These are phyloP conservation scores for Aselliscus stoliczkanus DNA, from an alignment of 2,797 vertebrate genomes.

Conservation along the genomic window DNA sequence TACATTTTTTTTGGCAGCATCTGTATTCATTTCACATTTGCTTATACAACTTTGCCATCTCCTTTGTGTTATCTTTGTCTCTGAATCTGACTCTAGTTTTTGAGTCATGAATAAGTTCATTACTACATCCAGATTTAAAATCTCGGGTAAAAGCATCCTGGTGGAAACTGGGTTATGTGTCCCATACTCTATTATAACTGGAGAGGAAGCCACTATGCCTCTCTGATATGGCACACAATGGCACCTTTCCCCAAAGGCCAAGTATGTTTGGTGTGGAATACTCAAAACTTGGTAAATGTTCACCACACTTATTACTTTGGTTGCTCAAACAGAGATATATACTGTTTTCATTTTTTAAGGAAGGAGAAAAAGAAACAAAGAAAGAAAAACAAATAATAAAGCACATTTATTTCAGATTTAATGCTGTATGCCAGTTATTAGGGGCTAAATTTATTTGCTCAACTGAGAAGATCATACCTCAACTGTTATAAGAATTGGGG, in stretches of 20 bases:
- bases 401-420: not conserved
- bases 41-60: not conserved
- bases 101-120: not conserved
- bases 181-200: not conserved
- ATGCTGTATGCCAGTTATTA: not conserved
- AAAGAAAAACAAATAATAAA: not conserved
- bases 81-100: not conserved
- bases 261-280: not conserved
- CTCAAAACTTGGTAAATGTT: not conserved
- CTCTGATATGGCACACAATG: not conserved
- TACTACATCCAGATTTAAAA: not conserved
- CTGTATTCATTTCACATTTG: not conserved
- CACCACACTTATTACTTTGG: not conserved
- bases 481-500: not conserved
- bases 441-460: not conserved
- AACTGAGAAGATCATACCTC: not conserved
- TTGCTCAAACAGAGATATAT: not conserved
- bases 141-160: not conserved
- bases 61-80: not conserved
- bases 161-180: not conserved
- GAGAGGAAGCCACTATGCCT: not conserved
- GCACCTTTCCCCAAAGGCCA: not conserved
- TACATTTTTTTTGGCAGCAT: too few relatives aligned
- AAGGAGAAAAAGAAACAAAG: not conserved
- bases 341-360: not conserved